Evolutionary conservation across 2,797 vertebrate species (phyloP), one percentile per base, ranked within the genome.

Genomic region (Phoxinus dragarum): DNA sequence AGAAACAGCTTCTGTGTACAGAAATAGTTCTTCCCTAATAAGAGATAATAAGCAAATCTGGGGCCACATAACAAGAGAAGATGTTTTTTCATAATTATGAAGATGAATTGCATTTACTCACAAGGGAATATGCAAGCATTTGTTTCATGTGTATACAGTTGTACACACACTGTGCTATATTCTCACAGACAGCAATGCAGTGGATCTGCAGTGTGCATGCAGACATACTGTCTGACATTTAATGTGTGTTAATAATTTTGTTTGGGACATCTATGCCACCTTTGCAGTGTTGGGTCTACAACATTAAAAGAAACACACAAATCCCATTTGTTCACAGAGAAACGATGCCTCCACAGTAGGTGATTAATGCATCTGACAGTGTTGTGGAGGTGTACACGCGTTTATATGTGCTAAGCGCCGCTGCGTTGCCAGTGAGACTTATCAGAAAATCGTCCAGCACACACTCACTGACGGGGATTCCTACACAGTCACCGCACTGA

Each of bases 21-120:
- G 36, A 85, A 85, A 68, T 44, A 40, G 34, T 64, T 59, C 75
- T 78, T 78, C 67, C 73, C 68, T 66, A 79, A 81, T 71, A 84
- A 64, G 85, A 68, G 42, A 80, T 82, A 77, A 84, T 80, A 77
- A 81, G 38, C 42, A 86, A 85, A 87, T 85, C 83, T 87, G 79
- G 31, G 89, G 80, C 52, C 83, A 87, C 17, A 73, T 69, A 84
- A 77, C 31, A 71, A 82, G 76, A 54, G 59, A 84, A 74, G 64
- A 83, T 40, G 14, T 79, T 68, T 84, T 82, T 81, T 77, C 36
- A 40, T 81, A 88, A 84, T 86, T 80, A 78, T 71, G 82, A 72
- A 64, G 56, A 86, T 86, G 66, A 87, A 67, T 79, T 49, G n/a
- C 52, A 75, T 85, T 44, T 75, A 79, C 68, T 40, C 64, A 67